These are phyloP conservation scores for Epinotia demarniana DNA, from an alignment of 2,888 invertebrate genomes.

Conservation along the genomic window DNA sequence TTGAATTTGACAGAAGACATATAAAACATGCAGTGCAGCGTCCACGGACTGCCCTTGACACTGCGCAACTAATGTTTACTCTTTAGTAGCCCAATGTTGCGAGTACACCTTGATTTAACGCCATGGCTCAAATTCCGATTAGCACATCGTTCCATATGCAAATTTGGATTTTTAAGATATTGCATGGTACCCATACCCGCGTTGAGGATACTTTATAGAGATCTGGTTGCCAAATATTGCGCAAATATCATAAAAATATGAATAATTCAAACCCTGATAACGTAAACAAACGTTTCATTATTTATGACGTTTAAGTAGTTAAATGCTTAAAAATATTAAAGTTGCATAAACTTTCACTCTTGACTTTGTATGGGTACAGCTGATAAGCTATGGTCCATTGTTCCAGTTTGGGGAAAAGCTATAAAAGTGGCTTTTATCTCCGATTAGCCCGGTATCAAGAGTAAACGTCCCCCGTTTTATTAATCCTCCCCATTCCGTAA, in stretches of 20 bases:
- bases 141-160: conserved; percentile 36
- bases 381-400: background rate
- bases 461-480: conserved; percentile 19
- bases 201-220: conserved; percentile 20
- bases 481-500: conserved; percentile 25
- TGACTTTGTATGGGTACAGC: background rate
- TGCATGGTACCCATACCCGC: conserved; percentile 26
- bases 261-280: background rate
- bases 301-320: too few species aligned
- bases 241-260: conserved; percentile 6
- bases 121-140: conserved; percentile 26
- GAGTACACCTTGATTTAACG: conserved; percentile 9
- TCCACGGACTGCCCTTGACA: conserved; percentile 3
- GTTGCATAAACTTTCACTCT: background rate
- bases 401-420: background rate
- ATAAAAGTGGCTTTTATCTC: conserved; percentile 36
- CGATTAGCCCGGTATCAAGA: conserved; percentile 25
- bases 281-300: background rate
- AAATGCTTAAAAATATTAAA: background rate
- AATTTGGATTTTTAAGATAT: conserved; percentile 26
- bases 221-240: conserved; percentile 21
- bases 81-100: background rate
- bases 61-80: conserved; percentile 5
- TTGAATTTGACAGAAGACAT: too few species aligned
- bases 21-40: background rate